A percentile compares a stretch with the other conserved stretches of the same genome.
These are phyloP conservation scores for Drosophila setifemur DNA, from an alignment of 1,140 invertebrate species.

Conservation along the genomic window DNA sequence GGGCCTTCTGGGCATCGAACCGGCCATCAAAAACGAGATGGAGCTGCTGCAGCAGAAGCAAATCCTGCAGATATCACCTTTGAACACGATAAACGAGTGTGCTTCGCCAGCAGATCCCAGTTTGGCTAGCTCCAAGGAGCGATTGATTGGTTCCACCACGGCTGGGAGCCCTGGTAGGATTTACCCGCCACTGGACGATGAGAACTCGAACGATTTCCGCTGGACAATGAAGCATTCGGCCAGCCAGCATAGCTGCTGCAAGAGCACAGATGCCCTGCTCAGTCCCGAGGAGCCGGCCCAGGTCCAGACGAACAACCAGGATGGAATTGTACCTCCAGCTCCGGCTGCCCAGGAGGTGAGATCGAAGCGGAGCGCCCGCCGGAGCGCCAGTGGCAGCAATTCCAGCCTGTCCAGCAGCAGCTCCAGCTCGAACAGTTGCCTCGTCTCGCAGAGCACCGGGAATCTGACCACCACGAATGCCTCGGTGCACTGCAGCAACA, in stretches of 20 bases:
- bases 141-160: constrained; percentile 10
- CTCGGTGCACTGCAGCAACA: constrained; percentile 59
- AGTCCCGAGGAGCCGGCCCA: constrained; percentile 44
- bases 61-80: constrained; percentile 67
- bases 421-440: constrained; percentile 64
- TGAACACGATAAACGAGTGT: constrained; percentile 77
- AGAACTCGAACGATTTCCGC: constrained; percentile 77
- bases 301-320: neutral
- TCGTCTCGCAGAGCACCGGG: constrained; percentile 61
- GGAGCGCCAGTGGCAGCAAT: constrained; percentile 59
- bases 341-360: neutral
- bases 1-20: constrained; percentile 75
- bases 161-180: constrained; percentile 21
- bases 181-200: constrained; percentile 66
- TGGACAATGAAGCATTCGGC: constrained; percentile 77
- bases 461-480: constrained; percentile 58
- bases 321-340: neutral
- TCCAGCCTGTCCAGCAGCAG: constrained; percentile 71
- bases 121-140: constrained; percentile 61
- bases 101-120: constrained; percentile 55
- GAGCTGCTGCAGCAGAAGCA: constrained; percentile 77
- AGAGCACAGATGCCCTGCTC: constrained; percentile 74
- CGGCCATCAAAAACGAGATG: constrained; percentile 72
- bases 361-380: constrained; percentile 4
- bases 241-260: constrained; percentile 73